These are phyloP conservation scores for Suillia variegata DNA, from an alignment of 2,888 invertebrate species.

Conservation along the genomic window DNA sequence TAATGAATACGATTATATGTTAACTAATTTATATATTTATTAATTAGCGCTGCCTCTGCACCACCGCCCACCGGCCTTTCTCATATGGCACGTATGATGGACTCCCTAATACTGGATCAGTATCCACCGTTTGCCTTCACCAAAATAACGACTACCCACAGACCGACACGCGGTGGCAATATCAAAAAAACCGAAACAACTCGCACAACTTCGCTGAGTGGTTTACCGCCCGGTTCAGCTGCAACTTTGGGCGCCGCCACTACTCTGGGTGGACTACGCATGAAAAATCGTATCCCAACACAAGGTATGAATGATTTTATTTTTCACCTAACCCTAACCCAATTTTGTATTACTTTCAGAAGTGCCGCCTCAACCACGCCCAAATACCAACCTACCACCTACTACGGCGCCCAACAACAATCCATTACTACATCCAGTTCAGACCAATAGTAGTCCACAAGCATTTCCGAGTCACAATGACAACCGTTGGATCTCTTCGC, in stretches of 20 bases:
- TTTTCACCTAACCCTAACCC: not conserved
- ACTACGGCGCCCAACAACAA: constrained; percentile 25
- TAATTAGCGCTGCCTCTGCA: constrained; percentile 64
- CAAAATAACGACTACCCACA: constrained; percentile 66
- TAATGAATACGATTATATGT: no score
- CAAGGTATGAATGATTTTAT: constrained; percentile 57
- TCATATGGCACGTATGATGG: constrained; percentile 78
- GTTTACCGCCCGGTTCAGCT: constrained; percentile 19
- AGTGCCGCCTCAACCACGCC: constrained; percentile 60
- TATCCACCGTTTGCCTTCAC: constrained; percentile 72
- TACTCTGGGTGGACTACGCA: constrained; percentile 39
- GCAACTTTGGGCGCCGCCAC: constrained; percentile 39
- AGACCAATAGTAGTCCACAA: constrained; percentile 31
- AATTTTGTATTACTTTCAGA: constrained; percentile 45
- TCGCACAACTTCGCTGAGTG: constrained; percentile 26
- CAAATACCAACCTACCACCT: constrained; percentile 42
- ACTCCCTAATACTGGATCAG: constrained; percentile 71
- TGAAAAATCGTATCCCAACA: constrained; percentile 58
- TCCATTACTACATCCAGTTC: constrained; percentile 13
- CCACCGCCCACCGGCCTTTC: constrained; percentile 66
- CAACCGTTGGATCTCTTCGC: constrained; percentile 71
- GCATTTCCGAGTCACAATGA: constrained; percentile 63
- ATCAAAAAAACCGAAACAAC: constrained; percentile 44
- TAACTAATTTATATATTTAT: no score
- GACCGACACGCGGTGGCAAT: constrained; percentile 50